Conservation (phyloP, 2,797 vertebrate genomes). For the Triplophysa yarkandensis region DNA sequence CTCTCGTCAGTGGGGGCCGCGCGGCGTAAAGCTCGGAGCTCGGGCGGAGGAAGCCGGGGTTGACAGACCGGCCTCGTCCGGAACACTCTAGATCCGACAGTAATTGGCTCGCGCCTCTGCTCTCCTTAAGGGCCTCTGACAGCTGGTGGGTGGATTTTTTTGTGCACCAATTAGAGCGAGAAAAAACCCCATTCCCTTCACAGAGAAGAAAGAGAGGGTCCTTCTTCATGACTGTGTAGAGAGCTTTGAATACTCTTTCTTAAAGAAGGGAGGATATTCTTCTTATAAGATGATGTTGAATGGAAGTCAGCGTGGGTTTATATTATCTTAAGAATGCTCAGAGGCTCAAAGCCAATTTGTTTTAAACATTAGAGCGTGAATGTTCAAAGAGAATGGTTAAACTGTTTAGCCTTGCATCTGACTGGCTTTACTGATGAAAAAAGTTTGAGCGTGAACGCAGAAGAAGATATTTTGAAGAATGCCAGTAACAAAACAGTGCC, state of each 20-base stretch:
- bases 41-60: conserved; percentile 52
- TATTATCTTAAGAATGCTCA: conserved; percentile 28
- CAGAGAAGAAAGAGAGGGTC: conserved; percentile 30
- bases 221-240: conserved; percentile 1
- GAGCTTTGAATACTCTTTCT: conserved; percentile 23
- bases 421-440: conserved; percentile 12
- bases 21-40: conserved; percentile 53
- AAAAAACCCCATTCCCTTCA: conserved; percentile 38
- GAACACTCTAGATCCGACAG: conserved; percentile 53
- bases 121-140: conserved; percentile 56
- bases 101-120: conserved; percentile 69
- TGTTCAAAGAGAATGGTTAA: conserved; percentile 32
- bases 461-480: too few relatives aligned
- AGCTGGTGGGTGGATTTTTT: conserved; percentile 54
- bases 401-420: conserved; percentile 6
- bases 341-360: conserved; percentile 24
- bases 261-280: background rate
- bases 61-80: conserved; percentile 51
- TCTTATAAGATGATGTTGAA: conserved; percentile 1
- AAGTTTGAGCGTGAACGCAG: too few relatives aligned
- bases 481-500: too few relatives aligned
- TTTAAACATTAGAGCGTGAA: conserved; percentile 20
- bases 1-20: conserved; percentile 50
- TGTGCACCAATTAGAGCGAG: conserved; percentile 58
- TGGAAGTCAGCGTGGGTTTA: conserved; percentile 7